Evolutionary conservation across 53 echinoderm and acorn worm species (phyloP), one percentile per base, ranked within the genome.

Genomic region (Echinometra lucunter): DNA sequence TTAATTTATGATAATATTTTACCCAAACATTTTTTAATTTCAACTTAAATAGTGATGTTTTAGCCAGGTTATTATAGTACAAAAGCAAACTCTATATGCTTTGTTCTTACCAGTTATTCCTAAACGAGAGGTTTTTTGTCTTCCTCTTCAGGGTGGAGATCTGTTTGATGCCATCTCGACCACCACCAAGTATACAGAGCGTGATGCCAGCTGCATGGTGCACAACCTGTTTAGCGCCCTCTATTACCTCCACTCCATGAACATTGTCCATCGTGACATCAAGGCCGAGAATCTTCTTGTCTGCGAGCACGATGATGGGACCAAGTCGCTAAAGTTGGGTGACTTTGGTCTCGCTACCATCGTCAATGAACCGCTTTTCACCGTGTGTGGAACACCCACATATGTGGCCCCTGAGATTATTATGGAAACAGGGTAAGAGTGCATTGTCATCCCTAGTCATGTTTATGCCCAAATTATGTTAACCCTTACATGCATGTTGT

Each of bases 361-460:
- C 69, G 99, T 97, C 23, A 97, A 57, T 23, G 98, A 96, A 57
- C 97, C 97, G 6, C 96, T 99, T 38, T 97, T 87, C 95, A 99
- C 99, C 25, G 99, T 99, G 58, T 99, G 99, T 74, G 99, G 99
- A 23, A 99, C 99, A 7, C 99, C 99, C 3, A 99, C 99, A 32
- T 99, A 99, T 58, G 99, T 99, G 8, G 99, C 99, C n/a, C 99
- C 99, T 1, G 99, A 99, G 95, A 99, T 99, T 45, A 97, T 99
- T 32, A 88, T 97, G 85, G 99, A 99, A 82, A 98, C 97, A 74
- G 99, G 99, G 99, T 98, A 37, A 47, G 85, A n/a, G n/a, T n/a
- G n/a, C n/a, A n/a, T n/a, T n/a, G 49, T 47, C 49, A 47, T 47
- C 9, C 49, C 49, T 47, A 47, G 49, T 47, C 49, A 47, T 47